Percentiles rank a stretch among this genome's conserved stretches.
Evolutionary conservation across 1,140 invertebrate genomes (phyloP).

Genomic region (Triops longicaudatus): DNA sequence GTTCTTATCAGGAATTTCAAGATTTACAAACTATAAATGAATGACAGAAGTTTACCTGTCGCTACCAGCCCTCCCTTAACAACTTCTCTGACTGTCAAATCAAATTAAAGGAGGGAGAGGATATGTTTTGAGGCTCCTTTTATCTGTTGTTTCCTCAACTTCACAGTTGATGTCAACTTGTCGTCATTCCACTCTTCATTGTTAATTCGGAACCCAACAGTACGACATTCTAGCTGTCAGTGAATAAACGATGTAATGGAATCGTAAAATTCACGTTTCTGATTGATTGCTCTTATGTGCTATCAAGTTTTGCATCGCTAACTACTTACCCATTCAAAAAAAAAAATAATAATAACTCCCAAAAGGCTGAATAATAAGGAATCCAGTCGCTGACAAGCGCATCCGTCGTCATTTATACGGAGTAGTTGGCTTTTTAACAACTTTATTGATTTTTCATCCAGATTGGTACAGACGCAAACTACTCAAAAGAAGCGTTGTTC

Average conservation of each 20-base stretch:
- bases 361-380: too few species aligned
- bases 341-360: too few species aligned
- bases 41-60: not conserved
- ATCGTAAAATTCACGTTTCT: not conserved
- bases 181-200: not conserved
- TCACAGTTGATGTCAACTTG: not conserved
- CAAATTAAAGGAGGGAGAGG: not conserved
- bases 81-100: not conserved
- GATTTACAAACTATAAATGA: not conserved
- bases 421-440: too few species aligned
- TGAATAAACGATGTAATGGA: not conserved
- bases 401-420: too few species aligned
- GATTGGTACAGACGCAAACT: too few species aligned
- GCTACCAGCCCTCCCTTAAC: not conserved
- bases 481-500: not conserved
- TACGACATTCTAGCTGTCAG: too few species aligned
- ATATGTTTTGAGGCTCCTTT: not conserved
- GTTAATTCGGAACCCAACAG: not conserved
- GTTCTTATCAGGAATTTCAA: not conserved
- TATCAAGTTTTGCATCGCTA: too few species aligned
- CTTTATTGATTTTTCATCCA: too few species aligned
- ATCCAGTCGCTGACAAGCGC: too few species aligned
- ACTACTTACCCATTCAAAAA: too few species aligned
- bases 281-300: too few species aligned
- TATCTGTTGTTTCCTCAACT: not conserved